Evolutionary conservation across 2,888 invertebrate species (phyloP).

Genomic region (Cephus rjabovi): DNA sequence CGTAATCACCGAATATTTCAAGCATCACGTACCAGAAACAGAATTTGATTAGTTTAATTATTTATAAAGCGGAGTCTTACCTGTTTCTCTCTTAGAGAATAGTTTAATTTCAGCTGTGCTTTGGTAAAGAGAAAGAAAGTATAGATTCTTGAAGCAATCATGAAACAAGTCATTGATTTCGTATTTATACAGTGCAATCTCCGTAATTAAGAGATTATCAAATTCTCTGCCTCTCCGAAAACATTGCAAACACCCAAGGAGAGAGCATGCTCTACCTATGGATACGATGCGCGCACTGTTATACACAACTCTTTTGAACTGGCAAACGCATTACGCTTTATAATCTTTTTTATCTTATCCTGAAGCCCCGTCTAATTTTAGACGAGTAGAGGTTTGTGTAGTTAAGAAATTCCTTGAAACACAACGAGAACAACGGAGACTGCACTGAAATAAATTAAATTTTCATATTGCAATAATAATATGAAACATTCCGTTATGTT

Average conservation of each 20-base stretch:
- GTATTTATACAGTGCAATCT: neutral
- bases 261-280: too few species aligned
- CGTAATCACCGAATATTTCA: neutral
- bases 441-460: neutral
- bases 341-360: too few species aligned
- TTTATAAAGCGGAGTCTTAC: neutral
- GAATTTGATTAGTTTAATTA: neutral
- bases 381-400: too few species aligned
- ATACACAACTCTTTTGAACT: too few species aligned
- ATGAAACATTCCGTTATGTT: neutral
- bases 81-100: neutral
- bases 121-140: neutral
- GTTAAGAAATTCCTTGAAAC: too few species aligned
- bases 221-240: too few species aligned
- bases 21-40: neutral
- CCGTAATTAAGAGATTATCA: too few species aligned
- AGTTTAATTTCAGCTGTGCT: neutral
- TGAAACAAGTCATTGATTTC: neutral
- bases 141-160: neutral
- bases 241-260: too few species aligned
- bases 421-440: too few species aligned
- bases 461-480: neutral
- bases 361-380: too few species aligned
- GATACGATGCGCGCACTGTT: too few species aligned
- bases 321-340: too few species aligned